phyloP scores from a whole-genome alignment of 2,113 vertebrate genomes.

The Ophiodon elongatus region DNA sequence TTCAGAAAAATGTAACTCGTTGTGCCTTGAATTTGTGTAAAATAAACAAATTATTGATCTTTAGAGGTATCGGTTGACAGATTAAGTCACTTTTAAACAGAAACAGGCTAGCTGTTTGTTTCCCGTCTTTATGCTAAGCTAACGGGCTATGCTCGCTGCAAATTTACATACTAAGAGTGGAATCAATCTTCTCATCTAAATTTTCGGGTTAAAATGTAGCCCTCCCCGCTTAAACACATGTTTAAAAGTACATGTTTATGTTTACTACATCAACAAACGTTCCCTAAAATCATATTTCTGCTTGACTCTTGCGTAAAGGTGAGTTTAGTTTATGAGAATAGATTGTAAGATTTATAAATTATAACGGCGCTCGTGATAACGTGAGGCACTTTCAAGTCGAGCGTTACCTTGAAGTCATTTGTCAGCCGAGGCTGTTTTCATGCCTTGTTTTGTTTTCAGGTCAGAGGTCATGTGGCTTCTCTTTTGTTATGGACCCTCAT shows the following conservation, averaged over 20 bases:
- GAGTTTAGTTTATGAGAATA: background rate
- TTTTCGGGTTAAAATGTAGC: background rate
- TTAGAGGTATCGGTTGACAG: background rate
- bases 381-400: background rate
- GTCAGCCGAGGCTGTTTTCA: conserved; percentile 10
- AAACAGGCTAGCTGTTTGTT: no score
- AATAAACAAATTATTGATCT: background rate
- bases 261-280: background rate
- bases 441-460: conserved; percentile 25
- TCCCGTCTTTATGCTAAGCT: background rate
- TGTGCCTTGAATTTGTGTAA: background rate
- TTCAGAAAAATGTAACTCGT: no score
- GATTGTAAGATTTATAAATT: background rate
- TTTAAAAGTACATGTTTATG: background rate
- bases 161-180: background rate
- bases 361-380: background rate
- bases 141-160: background rate
- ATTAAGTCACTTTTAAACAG: background rate
- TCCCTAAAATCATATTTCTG: background rate
- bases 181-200: background rate
- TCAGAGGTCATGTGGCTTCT: conserved; percentile 27
- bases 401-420: conserved; percentile 18
- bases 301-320: background rate
- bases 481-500: conserved; percentile 5
- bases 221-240: background rate